Percentiles rank a stretch among this genome's conserved stretches.
phyloP scores from a whole-genome alignment of 1,140 invertebrate genomes.

The Melitaea cinxia region DNA sequence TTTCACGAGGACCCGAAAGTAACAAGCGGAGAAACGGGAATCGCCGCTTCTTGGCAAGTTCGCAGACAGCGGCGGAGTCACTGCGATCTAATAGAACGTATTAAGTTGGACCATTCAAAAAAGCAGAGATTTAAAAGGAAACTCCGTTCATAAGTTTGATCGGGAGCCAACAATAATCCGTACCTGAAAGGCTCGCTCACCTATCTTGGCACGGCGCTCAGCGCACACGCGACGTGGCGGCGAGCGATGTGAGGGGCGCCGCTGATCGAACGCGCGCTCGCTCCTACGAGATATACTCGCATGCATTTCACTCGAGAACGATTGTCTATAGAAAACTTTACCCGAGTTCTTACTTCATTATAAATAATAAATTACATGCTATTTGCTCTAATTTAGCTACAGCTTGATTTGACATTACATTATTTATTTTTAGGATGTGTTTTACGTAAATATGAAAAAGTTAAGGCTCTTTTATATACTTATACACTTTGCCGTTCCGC shows the following conservation, averaged over 20 bases:
- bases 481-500: too few species aligned
- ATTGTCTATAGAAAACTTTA: too few species aligned
- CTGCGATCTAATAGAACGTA: conserved; percentile 54
- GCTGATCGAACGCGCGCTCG: not conserved
- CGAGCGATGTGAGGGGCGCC: not conserved
- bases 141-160: conserved; percentile 66
- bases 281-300: not conserved
- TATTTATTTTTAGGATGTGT: too few species aligned
- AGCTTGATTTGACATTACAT: too few species aligned
- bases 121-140: conserved; percentile 62
- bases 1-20: conserved; percentile 28
- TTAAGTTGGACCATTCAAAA: conserved; percentile 56
- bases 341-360: too few species aligned
- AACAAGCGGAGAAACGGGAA: conserved; percentile 34
- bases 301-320: too few species aligned
- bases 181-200: conserved; percentile 68
- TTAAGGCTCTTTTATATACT: too few species aligned
- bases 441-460: too few species aligned
- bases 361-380: too few species aligned
- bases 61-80: conserved; percentile 35
- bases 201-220: conserved; percentile 66
- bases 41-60: conserved; percentile 45
- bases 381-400: too few species aligned
- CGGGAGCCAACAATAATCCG: conserved; percentile 70
- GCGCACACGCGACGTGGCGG: too few species aligned